Conservation (phyloP, 2,888 invertebrate species). For the Philereme vetulata region DNA sequence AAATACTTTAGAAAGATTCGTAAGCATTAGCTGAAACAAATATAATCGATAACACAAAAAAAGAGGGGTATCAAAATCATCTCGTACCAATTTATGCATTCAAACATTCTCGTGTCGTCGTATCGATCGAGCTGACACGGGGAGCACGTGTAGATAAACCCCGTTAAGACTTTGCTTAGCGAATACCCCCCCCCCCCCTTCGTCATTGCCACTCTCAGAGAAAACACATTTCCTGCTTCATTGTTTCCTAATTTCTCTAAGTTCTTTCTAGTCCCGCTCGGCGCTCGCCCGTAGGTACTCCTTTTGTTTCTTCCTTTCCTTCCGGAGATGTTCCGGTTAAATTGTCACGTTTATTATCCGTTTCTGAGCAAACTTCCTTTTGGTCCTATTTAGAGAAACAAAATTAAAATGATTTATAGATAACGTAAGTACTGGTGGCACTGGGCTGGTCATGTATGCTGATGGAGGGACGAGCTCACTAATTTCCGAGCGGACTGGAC, state of each 20-base stretch:
- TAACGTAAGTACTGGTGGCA: too few relatives aligned
- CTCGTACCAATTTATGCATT: constrained; percentile 25
- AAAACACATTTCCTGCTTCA: constrained; percentile 73
- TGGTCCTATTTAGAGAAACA: constrained; percentile 38
- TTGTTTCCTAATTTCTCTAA: constrained; percentile 76
- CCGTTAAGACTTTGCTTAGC: constrained; percentile 39
- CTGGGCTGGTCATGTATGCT: too few relatives aligned
- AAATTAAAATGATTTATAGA: constrained; percentile 42
- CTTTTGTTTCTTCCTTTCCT: constrained; percentile 70
- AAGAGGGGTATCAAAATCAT: constrained; percentile 8
- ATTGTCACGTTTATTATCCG: constrained; percentile 73
- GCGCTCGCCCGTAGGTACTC: constrained; percentile 43
- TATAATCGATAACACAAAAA: background rate
- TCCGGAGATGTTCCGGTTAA: constrained; percentile 69
- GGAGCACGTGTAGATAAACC: constrained; percentile 38
- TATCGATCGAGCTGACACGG: constrained; percentile 30
- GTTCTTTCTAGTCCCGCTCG: constrained; percentile 55
- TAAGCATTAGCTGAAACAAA: background rate
- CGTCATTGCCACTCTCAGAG: constrained; percentile 53
- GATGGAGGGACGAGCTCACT: too few relatives aligned
- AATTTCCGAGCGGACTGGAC: too few relatives aligned
- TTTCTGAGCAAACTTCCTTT: constrained; percentile 48
- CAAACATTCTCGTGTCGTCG: constrained; percentile 17
- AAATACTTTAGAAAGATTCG: background rate
- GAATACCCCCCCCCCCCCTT: constrained; percentile 38